These are phyloP conservation scores for Ictalurus furcatus DNA, from an alignment of 2,113 vertebrate genomes.

Conservation along the genomic window DNA sequence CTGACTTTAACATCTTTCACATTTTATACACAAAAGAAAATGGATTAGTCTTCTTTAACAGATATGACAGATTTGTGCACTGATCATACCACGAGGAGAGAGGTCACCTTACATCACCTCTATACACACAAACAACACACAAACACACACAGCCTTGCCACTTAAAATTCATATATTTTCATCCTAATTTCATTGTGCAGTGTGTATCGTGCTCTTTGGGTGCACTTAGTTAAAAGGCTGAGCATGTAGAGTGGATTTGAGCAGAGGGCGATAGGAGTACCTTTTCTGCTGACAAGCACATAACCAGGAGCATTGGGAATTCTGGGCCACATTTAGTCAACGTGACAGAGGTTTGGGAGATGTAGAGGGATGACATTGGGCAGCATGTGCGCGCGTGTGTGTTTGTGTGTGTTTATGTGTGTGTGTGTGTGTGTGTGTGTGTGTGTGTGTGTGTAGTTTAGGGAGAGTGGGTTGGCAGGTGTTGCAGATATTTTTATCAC, in stretches of 20 bases:
- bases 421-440: background rate
- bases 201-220: conserved; percentile 22
- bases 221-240: conserved; percentile 45
- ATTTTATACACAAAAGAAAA: background rate
- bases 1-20: no score
- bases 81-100: conserved; percentile 33
- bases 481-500: conserved; percentile 42
- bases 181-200: conserved; percentile 33
- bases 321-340: conserved; percentile 42
- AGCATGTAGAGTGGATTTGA: conserved; percentile 41
- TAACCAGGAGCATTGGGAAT: conserved; percentile 31
- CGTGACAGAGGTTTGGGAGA: conserved; percentile 27
- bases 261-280: conserved; percentile 34
- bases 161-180: conserved; percentile 31
- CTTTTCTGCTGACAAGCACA: conserved; percentile 53
- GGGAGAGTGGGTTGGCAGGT: conserved; percentile 42
- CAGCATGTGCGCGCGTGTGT: background rate
- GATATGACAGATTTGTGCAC: conserved; percentile 34
- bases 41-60: conserved; percentile 16
- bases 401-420: background rate
- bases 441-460: background rate
- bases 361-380: conserved; percentile 4
- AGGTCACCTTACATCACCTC: conserved; percentile 26
- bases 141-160: conserved; percentile 19
- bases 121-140: conserved; percentile 6